Percentiles rank a stretch among this genome's conserved stretches.
These are phyloP conservation scores for Microtus montanus DNA, from an alignment of 2,113 vertebrate species.

Conservation along the genomic window DNA sequence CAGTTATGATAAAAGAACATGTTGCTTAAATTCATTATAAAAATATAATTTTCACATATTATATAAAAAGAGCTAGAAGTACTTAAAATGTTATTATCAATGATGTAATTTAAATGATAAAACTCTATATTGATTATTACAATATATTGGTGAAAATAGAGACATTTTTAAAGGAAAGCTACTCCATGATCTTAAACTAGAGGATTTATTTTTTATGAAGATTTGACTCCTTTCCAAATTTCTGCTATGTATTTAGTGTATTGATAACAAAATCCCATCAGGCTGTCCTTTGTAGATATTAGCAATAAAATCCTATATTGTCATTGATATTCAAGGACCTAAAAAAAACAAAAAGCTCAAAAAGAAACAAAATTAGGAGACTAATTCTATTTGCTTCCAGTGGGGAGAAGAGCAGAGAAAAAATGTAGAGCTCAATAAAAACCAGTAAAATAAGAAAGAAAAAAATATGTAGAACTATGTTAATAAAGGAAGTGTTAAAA, in stretches of 20 bases:
- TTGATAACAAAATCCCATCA: not conserved
- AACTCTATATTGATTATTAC: not conserved
- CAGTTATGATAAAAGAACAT: not conserved
- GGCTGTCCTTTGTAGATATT: not conserved
- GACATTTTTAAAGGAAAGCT: not conserved
- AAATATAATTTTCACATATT: not conserved
- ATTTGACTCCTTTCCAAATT: too few relatives aligned
- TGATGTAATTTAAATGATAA: not conserved
- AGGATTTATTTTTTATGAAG: not conserved
- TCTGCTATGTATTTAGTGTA: not conserved
- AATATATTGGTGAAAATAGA: not conserved
- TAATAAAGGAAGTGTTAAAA: not conserved
- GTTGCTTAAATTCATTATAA: not conserved
- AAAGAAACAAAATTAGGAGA: not conserved
- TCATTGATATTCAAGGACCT: not conserved
- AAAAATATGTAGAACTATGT: not conserved
- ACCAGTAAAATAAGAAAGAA: too few relatives aligned
- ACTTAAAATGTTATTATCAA: not conserved
- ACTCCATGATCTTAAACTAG: not conserved
- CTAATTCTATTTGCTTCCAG: not conserved
- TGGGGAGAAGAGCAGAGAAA: too few relatives aligned
- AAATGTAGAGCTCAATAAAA: too few relatives aligned
- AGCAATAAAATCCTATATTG: not conserved
- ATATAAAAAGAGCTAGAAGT: not conserved
- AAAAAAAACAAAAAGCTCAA: not conserved